Evolutionary conservation across 2,113 vertebrate genomes (phyloP).

Genomic region (Brevimyrus niger): DNA sequence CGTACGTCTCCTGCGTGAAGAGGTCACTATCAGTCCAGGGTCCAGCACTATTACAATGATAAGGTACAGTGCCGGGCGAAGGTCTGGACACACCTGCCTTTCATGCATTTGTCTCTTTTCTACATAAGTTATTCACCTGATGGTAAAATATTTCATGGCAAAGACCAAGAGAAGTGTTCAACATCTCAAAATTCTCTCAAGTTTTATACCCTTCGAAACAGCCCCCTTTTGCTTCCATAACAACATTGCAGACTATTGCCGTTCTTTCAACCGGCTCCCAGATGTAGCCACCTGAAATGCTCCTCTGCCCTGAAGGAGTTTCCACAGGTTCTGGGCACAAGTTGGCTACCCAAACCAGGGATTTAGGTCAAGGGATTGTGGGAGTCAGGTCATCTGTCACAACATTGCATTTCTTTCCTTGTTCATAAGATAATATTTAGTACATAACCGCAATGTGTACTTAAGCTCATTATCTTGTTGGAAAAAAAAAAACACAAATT

Average conservation of each 20-base stretch:
- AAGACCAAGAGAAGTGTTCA: not conserved
- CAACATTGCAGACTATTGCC: not conserved
- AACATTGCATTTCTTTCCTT: not conserved
- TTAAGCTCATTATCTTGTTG: not conserved
- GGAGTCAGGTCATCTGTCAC: not conserved
- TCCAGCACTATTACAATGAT: not conserved
- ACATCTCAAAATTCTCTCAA: not conserved
- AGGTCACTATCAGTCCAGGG: not conserved
- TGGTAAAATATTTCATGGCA: not conserved
- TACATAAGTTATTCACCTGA: not conserved
- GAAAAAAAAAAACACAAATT: not conserved
- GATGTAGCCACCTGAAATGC: not conserved
- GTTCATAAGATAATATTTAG: not conserved
- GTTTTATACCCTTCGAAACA: not conserved
- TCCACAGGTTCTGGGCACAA: not conserved
- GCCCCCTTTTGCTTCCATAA: not conserved
- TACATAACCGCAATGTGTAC: not conserved
- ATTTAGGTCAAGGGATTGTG: not conserved
- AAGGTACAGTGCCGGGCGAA: not conserved
- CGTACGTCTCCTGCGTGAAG: conserved; percentile 77
- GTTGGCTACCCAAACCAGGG: not conserved
- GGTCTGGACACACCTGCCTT: not conserved
- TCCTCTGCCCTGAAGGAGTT: not conserved
- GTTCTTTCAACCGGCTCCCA: not conserved
- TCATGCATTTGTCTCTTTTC: not conserved